phyloP scores from a whole-genome alignment of 2,797 vertebrate genomes.

The Sebastes cheni region DNA sequence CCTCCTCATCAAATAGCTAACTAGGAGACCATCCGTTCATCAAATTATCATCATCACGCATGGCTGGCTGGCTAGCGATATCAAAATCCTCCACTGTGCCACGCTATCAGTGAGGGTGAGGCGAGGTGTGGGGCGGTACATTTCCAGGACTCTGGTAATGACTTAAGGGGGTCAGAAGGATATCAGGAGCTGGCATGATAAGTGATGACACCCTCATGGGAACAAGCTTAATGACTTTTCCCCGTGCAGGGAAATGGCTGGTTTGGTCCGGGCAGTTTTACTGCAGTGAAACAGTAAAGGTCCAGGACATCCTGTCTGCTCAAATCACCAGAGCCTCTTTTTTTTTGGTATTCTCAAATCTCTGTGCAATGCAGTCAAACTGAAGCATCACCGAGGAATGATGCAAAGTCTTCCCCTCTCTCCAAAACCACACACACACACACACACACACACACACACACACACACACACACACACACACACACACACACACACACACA shows the following conservation, averaged over 20 bases:
- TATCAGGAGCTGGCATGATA: constrained; percentile 71
- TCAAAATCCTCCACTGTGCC: constrained; percentile 49
- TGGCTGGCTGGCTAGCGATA: constrained; percentile 48
- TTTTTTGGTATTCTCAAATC: constrained; percentile 1
- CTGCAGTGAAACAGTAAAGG: constrained; percentile 54
- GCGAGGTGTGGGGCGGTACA: constrained; percentile 51
- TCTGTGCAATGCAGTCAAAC: background rate
- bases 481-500: background rate
- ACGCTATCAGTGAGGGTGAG: constrained; percentile 38
- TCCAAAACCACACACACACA: background rate
- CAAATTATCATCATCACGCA: constrained; percentile 56
- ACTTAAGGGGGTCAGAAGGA: constrained; percentile 74
- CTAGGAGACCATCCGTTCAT: constrained; percentile 48
- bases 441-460: background rate
- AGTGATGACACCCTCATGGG: constrained; percentile 71
- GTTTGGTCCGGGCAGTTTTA: constrained; percentile 47
- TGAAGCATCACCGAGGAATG: background rate
- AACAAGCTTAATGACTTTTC: constrained; percentile 73
- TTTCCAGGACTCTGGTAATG: constrained; percentile 63
- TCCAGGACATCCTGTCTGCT: constrained; percentile 29
- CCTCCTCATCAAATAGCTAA: constrained; percentile 51
- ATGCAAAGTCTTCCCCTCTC: background rate
- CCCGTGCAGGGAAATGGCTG: constrained; percentile 41
- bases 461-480: background rate
- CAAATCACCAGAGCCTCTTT: constrained; percentile 9